Percentiles rank a stretch among this genome's conserved stretches.
Evolutionary conservation across 2,888 invertebrate genomes (phyloP).

Genomic region (Bedellia somnulentella): DNA sequence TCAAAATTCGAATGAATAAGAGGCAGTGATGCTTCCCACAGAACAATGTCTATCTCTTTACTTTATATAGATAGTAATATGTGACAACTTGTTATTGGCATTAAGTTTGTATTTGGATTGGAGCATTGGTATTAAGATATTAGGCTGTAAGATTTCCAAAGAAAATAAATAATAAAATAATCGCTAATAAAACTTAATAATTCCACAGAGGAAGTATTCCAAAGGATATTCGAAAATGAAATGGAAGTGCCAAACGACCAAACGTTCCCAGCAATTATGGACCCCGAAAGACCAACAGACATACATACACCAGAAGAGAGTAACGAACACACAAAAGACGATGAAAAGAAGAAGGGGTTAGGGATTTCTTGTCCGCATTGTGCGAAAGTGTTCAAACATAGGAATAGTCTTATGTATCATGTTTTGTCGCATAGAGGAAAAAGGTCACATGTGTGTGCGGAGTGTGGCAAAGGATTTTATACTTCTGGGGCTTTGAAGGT

Average conservation of each 20-base stretch:
- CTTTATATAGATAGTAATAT: no score
- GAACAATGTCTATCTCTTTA: no score
- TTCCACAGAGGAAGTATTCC: conserved; percentile 40
- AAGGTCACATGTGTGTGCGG: conserved; percentile 75
- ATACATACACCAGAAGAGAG: neutral
- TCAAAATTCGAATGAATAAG: no score
- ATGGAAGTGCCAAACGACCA: conserved; percentile 18
- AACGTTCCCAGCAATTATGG: neutral
- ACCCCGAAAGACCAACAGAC: conserved; percentile 6
- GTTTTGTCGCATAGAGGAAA: conserved; percentile 77
- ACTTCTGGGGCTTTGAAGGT: conserved; percentile 81
- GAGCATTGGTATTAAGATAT: no score
- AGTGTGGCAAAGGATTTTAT: conserved; percentile 83
- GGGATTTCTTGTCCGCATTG: conserved; percentile 66
- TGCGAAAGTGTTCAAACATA: conserved; percentile 73
- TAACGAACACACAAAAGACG: neutral
- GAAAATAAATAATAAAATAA: no score
- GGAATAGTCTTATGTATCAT: conserved; percentile 84
- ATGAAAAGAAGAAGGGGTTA: conserved; percentile 1
- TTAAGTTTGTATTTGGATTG: no score
- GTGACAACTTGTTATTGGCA: no score
- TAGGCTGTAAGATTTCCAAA: no score
- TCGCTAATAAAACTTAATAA: no score
- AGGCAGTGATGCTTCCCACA: no score
- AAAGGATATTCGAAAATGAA: conserved; percentile 31